phyloP scores from a whole-genome alignment of 2,113 vertebrate species.

The Cochlearius cochlearius region DNA sequence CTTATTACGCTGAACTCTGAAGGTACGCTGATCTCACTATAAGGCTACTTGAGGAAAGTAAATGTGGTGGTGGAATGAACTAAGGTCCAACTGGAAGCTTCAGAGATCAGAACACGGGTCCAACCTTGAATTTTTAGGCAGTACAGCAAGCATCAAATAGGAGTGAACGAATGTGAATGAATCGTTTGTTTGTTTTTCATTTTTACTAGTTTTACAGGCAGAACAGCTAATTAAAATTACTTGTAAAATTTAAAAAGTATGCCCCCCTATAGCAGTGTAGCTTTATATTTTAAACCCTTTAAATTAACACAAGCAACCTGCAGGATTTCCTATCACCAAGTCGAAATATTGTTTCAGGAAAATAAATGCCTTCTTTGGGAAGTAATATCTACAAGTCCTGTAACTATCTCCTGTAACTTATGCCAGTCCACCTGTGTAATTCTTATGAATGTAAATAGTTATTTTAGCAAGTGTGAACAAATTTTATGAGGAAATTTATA shows the following conservation, averaged over 20 bases:
- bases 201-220: background rate
- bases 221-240: background rate
- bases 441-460: background rate
- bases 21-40: conserved; percentile 73
- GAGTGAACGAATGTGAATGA: background rate
- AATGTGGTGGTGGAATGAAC: background rate
- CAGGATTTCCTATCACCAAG: background rate
- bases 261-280: background rate
- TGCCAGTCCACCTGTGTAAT: background rate
- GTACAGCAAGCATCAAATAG: background rate
- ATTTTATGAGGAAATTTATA: conserved; percentile 6
- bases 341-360: background rate
- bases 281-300: background rate
- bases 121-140: background rate
- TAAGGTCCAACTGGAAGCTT: background rate
- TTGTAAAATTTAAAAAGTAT: background rate
- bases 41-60: background rate
- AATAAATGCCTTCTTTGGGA: background rate
- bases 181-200: background rate
- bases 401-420: background rate
- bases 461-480: background rate
- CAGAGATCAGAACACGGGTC: accelerated
- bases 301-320: background rate
- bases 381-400: background rate
- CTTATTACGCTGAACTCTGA: conserved; percentile 96